Evolutionary conservation across 2,888 invertebrate species (phyloP).

Genomic region (Callosobruchus maculatus): DNA sequence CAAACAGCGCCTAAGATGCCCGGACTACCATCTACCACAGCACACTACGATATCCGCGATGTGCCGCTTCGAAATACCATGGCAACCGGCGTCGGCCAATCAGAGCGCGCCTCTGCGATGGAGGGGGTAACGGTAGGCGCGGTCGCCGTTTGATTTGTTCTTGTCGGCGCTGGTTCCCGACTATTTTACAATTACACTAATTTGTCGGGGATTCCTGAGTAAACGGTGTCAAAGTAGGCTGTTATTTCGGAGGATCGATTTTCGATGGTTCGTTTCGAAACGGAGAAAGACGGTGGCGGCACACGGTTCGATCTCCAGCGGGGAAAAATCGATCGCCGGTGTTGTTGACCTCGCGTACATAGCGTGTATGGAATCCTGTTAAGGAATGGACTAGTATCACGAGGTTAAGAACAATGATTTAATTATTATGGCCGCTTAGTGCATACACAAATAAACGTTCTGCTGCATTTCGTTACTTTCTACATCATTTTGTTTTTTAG

Average conservation of each 20-base stretch:
- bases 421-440: too few relatives aligned
- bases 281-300: too few relatives aligned
- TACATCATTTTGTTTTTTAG: too few relatives aligned
- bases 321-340: too few relatives aligned
- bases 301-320: too few relatives aligned
- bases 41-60: not conserved
- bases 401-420: too few relatives aligned
- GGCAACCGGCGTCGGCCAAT: not conserved
- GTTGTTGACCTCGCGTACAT: too few relatives aligned
- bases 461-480: too few relatives aligned
- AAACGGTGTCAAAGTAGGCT: not conserved
- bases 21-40: not conserved
- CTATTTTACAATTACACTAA: not conserved
- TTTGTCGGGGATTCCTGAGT: not conserved
- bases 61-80: not conserved
- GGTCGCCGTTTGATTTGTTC: conserved; percentile 1
- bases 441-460: too few relatives aligned
- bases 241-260: not conserved
- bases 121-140: not conserved
- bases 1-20: not conserved
- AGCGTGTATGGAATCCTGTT: too few relatives aligned
- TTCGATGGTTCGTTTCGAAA: not conserved
- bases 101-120: not conserved
- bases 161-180: not conserved
- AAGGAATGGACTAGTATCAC: too few relatives aligned